Evolutionary conservation across 1,140 invertebrate species (phyloP), one percentile per base, ranked within the genome.

Genomic region (Delia radicum): DNA sequence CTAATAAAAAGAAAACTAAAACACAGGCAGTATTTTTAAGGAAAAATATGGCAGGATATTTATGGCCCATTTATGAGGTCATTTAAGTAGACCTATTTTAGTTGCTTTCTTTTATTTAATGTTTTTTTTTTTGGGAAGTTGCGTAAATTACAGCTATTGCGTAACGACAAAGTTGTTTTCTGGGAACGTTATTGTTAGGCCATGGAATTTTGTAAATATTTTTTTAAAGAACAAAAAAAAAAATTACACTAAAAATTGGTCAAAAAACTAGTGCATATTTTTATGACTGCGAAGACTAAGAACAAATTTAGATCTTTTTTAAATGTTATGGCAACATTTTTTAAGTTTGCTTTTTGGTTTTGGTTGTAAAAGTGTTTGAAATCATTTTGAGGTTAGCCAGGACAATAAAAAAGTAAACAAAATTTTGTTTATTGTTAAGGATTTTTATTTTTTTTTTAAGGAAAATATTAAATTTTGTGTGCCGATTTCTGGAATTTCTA

Each of bases 231-330:
- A n/a, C 37, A 5, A 42, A 42, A 42, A 42, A 42, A 84, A 84
- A 84, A 84, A 84, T 78, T 80, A 77, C 80, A 82, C 81, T 84
- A 84, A 84, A 84, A 84, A 83, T 84, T 83, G 82, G 82, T 84
- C 37, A 42, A 42, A 42, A 42, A 42, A 42, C 37, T 42, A 42
- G 37, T 42, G 37, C 37, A 42, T 42, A 42, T 8, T 5, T 42
- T 42, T 42, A 42, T 42, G 37, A 3, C 37, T 33, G 1, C 1
- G 33, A 42, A 15, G n/a, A n/a, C n/a, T n/a, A n/a, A n/a, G n/a
- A n/a, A n/a, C n/a, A n/a, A n/a, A n/a, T n/a, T n/a, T n/a, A 2
- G 37, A 42, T 42, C 37, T 42, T 42, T 42, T 42, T 42, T 42
- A 13, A 42, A 42, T 42, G 37, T 33, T 33, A 10, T 2, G 13